These are phyloP conservation scores for Hyppa rectilinea DNA, from an alignment of 2,888 invertebrate genomes.

Conservation along the genomic window DNA sequence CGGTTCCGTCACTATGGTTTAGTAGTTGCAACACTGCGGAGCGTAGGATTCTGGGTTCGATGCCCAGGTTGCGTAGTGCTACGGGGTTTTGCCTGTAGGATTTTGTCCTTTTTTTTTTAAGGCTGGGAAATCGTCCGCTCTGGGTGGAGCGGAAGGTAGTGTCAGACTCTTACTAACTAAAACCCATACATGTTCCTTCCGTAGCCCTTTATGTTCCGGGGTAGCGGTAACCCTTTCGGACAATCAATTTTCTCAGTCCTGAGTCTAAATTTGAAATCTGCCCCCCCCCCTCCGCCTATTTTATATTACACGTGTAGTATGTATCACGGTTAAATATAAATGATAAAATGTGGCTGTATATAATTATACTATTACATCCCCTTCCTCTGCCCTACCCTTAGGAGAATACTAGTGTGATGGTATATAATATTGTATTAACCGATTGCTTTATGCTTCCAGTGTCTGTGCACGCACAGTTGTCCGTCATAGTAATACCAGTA, in stretches of 20 bases:
- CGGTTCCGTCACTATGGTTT: neutral
- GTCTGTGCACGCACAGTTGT: slow-evolving; percentile 94
- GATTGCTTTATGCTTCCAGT: slow-evolving; percentile 87
- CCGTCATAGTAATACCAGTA: slow-evolving; percentile 97
- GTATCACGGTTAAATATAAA: neutral
- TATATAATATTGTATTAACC: neutral
- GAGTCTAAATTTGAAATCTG: neutral
- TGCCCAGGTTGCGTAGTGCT: neutral
- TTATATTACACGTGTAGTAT: too few species aligned
- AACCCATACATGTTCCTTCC: too few species aligned
- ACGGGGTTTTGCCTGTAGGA: neutral
- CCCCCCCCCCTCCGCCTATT: too few species aligned
- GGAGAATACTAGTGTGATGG: too few species aligned
- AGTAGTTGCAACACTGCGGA: neutral
- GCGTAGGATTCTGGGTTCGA: neutral
- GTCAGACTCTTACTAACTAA: too few species aligned
- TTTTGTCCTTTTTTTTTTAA: too few species aligned
- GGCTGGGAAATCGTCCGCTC: too few species aligned
- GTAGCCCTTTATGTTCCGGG: too few species aligned
- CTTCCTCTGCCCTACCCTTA: neutral
- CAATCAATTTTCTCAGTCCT: neutral
- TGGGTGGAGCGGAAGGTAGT: too few species aligned
- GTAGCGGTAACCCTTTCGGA: too few species aligned
- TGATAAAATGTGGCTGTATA: neutral
- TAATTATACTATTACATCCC: too few species aligned